These are phyloP conservation scores for Acronicta aceris DNA, from an alignment of 2,888 invertebrate genomes.

Conservation along the genomic window DNA sequence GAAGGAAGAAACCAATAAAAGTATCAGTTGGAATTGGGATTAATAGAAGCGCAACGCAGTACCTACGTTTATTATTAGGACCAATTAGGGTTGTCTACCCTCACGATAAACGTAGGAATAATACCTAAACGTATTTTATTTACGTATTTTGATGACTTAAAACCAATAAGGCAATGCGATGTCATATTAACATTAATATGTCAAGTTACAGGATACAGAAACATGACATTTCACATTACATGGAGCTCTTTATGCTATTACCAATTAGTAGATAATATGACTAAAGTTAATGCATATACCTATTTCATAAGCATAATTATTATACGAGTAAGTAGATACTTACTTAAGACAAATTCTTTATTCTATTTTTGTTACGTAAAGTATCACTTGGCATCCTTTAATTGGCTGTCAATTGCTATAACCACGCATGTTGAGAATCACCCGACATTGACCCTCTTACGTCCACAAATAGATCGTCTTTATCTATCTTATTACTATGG, in stretches of 20 bases:
- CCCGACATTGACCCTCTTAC: slow-evolving; percentile 62
- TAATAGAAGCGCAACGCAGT: slow-evolving; percentile 44
- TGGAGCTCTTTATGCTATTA: too few species aligned
- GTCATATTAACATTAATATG: too few species aligned
- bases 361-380: not conserved
- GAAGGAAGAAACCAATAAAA: slow-evolving; percentile 55
- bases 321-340: too few species aligned
- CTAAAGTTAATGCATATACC: too few species aligned
- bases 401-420: slow-evolving; percentile 52
- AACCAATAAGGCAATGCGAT: too few species aligned
- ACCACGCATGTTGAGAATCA: slow-evolving; percentile 47
- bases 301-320: too few species aligned
- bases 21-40: slow-evolving; percentile 49
- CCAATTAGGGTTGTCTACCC: slow-evolving; percentile 26
- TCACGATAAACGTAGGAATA: not conserved
- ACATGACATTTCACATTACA: too few species aligned
- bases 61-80: slow-evolving; percentile 38
- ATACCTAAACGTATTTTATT: too few species aligned
- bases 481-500: slow-evolving; percentile 42
- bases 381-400: slow-evolving; percentile 37
- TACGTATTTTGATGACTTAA: too few species aligned
- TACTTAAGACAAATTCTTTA: too few species aligned
- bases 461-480: slow-evolving; percentile 64
- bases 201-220: too few species aligned
- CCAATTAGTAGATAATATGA: too few species aligned